These are phyloP conservation scores for Hydrocynus forskahlii DNA, from an alignment of 2,797 vertebrate species.

Conservation along the genomic window DNA sequence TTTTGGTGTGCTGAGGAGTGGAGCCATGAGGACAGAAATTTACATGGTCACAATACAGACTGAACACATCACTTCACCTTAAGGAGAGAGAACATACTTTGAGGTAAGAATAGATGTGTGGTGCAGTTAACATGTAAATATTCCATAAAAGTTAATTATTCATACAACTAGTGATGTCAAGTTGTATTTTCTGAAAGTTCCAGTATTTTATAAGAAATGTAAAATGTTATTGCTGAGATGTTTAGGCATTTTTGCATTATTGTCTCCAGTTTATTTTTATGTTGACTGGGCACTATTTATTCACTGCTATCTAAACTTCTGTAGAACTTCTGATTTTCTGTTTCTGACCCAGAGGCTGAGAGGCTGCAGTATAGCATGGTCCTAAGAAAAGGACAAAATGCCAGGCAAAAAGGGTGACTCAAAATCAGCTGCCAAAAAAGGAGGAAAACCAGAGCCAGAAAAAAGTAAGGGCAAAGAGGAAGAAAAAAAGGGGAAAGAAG, in stretches of 20 bases:
- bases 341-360: conserved; percentile 43
- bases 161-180: background rate
- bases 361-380: conserved; percentile 71
- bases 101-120: conserved; percentile 39
- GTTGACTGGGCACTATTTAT: background rate
- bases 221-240: background rate
- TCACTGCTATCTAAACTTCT: background rate
- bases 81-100: conserved; percentile 7
- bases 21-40: conserved; percentile 52
- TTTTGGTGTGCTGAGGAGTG: conserved; percentile 56
- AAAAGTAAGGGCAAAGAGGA: conserved; percentile 70
- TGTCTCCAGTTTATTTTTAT: background rate
- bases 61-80: conserved; percentile 25
- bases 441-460: conserved; percentile 69
- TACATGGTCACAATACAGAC: conserved; percentile 12
- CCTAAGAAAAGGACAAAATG: conserved; percentile 71
- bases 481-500: conserved; percentile 72
- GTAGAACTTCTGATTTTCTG: background rate
- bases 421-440: conserved; percentile 77
- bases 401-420: conserved; percentile 74
- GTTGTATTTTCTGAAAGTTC: background rate
- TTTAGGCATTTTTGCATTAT: background rate
- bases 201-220: background rate
- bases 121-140: background rate
- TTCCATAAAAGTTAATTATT: background rate